phyloP scores from a whole-genome alignment of 2,888 invertebrate species.

The Thysanoteuthis rhombus region DNA sequence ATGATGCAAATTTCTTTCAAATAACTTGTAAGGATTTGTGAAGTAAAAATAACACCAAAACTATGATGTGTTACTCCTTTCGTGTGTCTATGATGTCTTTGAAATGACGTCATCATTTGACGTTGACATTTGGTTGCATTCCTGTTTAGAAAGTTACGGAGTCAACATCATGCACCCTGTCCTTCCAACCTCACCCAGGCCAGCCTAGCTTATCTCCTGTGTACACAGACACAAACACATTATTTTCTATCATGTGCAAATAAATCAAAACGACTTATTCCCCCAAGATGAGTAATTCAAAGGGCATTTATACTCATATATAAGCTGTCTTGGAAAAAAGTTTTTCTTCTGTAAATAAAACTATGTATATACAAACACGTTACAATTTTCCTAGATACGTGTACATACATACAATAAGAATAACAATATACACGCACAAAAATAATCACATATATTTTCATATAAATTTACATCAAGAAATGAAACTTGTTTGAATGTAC shows the following conservation, averaged over 20 bases:
- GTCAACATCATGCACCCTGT: background rate
- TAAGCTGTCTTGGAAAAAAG: too few species aligned
- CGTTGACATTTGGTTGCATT: background rate
- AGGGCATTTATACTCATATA: background rate
- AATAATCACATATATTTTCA: too few species aligned
- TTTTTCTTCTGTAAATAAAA: background rate
- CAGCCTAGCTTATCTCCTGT: too few species aligned
- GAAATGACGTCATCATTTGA: background rate
- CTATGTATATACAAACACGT: background rate
- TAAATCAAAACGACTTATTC: background rate
- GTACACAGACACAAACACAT: background rate
- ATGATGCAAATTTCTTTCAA: background rate
- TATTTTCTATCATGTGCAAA: background rate
- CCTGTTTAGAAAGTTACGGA: background rate
- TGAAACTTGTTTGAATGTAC: too few species aligned
- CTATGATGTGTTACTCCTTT: background rate
- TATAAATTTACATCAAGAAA: too few species aligned
- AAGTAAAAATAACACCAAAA: background rate
- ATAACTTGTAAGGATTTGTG: background rate
- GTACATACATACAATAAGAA: background rate
- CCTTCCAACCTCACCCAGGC: background rate
- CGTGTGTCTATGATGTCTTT: background rate
- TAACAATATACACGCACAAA: background rate
- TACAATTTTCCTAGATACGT: background rate
- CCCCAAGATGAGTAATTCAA: background rate